phyloP scores from a whole-genome alignment of 2,888 invertebrate genomes.

The Prostheceraeus crozeri region DNA sequence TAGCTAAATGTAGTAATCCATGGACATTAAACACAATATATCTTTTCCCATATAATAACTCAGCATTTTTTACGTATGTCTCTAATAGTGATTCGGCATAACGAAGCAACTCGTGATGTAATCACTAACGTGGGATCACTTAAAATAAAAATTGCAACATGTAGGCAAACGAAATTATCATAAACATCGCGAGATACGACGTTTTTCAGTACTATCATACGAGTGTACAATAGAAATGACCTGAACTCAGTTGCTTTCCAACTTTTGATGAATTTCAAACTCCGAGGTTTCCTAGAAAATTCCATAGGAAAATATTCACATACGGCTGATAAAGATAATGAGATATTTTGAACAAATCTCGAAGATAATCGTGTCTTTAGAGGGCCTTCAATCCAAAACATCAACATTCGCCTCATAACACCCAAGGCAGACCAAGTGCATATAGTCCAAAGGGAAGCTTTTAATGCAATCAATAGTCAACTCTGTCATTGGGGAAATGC shows the following conservation, averaged over 20 bases:
- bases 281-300: slow-evolving; percentile 5
- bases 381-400: slow-evolving; percentile 13
- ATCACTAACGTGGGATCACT: no score
- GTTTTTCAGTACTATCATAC: neutral
- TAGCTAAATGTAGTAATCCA: slow-evolving; percentile 31
- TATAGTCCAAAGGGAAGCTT: slow-evolving; percentile 27
- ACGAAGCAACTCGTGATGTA: no score
- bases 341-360: neutral
- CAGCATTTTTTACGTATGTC: no score
- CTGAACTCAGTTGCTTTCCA: slow-evolving; percentile 19
- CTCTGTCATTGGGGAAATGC: neutral
- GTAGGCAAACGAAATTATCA: slow-evolving; percentile 10
- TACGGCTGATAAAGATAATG: neutral
- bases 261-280: neutral
- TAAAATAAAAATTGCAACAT: slow-evolving; percentile 17
- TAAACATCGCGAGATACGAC: neutral
- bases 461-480: slow-evolving; percentile 43
- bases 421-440: slow-evolving; percentile 13
- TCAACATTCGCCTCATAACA: slow-evolving; percentile 13
- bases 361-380: neutral
- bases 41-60: slow-evolving; percentile 35
- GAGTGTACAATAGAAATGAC: slow-evolving; percentile 10
- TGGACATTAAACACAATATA: slow-evolving; percentile 38
- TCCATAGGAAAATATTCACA: neutral
- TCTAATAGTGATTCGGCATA: no score